Base-by-base conservation (phyloP, 1,140 invertebrate species). In the Heterodera carotae region DNA sequence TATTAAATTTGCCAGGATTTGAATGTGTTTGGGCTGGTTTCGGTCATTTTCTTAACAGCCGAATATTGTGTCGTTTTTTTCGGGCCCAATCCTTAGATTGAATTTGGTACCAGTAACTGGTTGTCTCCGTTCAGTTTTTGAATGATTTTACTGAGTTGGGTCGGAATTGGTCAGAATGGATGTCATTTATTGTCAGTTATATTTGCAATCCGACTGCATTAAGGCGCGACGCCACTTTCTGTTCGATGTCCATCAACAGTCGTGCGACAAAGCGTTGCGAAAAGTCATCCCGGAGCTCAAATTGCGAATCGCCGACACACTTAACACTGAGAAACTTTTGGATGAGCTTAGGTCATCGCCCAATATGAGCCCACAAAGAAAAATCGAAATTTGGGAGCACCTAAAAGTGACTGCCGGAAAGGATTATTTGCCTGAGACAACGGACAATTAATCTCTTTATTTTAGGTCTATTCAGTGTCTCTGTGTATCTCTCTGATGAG, bases 301-400 rank as follows among this genome's bases (percentile, higher is more conserved):
- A 12, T 66, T 33, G 62, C 18, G 34, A 31, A 48, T 80, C n/a
- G 77, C 81, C 22, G 25, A 27, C 12, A 70, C 72, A 59, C 83
- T 83, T 36, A 56, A 81, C 36, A 81, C 80, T 7, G 79, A 81
- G n/a, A 5, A 60, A 22, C 39, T 80, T 2, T 56, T 80, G 22
- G 43, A 75, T 15, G 56, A 76, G 8, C 43, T 80, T 33, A 48
- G 76, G 72, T 62, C 66, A n/a, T 34, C 48, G 31, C 27, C 68
- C 10, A 66, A 27, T 6, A 10, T 83, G 25, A 48, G 66, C 75
- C 43, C 67, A 48, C 25, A 79, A 59, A 39, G 81, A 31, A 82
- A 82, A 68, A 62, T 82, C 36, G 59, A 77, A 69, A 39, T 84
- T 34, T 82, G 81, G 81, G 80, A 82, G 29, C 29, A 82, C 15